These are phyloP conservation scores for Sarcophaga rosellei DNA, from an alignment of 2,888 invertebrate species.

Conservation along the genomic window DNA sequence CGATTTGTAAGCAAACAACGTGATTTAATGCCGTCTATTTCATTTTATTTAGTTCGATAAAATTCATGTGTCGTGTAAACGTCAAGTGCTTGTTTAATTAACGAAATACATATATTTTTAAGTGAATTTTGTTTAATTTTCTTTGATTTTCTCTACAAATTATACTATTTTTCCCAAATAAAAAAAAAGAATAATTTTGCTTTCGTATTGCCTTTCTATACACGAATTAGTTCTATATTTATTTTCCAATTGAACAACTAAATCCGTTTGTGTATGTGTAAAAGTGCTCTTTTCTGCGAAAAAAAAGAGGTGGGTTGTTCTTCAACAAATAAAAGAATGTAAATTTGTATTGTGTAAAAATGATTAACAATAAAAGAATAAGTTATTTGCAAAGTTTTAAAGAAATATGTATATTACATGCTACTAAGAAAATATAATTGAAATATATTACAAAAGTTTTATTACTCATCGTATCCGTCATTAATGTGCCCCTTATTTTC, in stretches of 20 bases:
- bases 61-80: constrained; percentile 58
- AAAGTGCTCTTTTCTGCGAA: not conserved
- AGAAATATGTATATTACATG: not conserved
- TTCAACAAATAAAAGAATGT: not conserved
- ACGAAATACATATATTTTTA: constrained; percentile 26
- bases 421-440: not conserved
- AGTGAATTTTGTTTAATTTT: constrained; percentile 53
- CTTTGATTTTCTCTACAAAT: constrained; percentile 34
- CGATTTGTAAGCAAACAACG: not conserved
- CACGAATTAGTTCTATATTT: not conserved
- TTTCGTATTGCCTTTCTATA: not conserved
- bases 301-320: constrained; percentile 42
- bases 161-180: not conserved
- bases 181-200: not conserved
- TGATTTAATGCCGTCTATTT: constrained; percentile 39
- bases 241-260: not conserved
- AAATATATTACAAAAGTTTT: constrained; percentile 27
- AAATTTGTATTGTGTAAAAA: not conserved
- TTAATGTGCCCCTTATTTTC: constrained; percentile 44
- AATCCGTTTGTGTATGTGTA: constrained; percentile 19
- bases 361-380: not conserved
- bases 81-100: constrained; percentile 50
- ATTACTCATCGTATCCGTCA: constrained; percentile 58
- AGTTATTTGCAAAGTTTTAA: not conserved
- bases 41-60: constrained; percentile 58